A percentile compares a stretch with the other conserved stretches of the same genome.
These are phyloP conservation scores for Conger conger DNA, from an alignment of 2,113 vertebrate species.

Conservation along the genomic window DNA sequence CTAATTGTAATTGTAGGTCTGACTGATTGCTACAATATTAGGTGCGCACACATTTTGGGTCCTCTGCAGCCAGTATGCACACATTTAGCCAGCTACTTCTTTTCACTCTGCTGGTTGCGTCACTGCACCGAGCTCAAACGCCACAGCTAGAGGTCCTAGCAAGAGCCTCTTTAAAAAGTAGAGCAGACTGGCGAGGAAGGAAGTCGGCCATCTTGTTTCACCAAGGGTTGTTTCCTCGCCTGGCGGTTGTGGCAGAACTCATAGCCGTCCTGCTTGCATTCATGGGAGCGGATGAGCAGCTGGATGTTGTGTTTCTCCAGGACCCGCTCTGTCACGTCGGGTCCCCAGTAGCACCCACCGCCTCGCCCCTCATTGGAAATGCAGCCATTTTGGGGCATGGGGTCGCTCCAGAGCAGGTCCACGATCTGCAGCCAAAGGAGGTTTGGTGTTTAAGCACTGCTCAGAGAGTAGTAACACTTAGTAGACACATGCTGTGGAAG, in stretches of 20 bases:
- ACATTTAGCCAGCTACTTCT: neutral
- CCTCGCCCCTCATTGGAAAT: conserved; percentile 78
- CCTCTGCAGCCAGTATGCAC: neutral
- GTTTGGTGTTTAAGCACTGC: too few relatives aligned
- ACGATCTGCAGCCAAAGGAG: conserved; percentile 67
- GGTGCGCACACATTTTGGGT: too few relatives aligned
- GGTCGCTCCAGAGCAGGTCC: conserved; percentile 90
- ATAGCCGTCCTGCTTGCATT: conserved; percentile 92
- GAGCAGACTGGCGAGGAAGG: neutral
- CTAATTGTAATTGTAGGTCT: neutral
- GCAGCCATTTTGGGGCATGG: conserved; percentile 85
- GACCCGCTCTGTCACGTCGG: conserved; percentile 77
- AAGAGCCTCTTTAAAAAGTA: neutral
- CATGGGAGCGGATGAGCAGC: conserved; percentile 87
- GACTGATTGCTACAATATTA: too few relatives aligned
- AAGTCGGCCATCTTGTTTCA: neutral
- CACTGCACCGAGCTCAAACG: too few relatives aligned
- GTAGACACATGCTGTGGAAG: neutral
- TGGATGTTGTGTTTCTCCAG: conserved; percentile 77
- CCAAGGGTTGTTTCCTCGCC: conserved; percentile 57
- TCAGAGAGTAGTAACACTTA: too few relatives aligned
- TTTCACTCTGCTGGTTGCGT: neutral
- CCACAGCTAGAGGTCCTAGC: too few relatives aligned
- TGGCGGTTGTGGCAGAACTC: conserved; percentile 85
- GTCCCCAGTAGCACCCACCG: conserved; percentile 89